Percentiles rank a stretch among this genome's conserved stretches.
Conservation (phyloP, 2,113 vertebrate species). For the Phoenicopterus ruber region DNA sequence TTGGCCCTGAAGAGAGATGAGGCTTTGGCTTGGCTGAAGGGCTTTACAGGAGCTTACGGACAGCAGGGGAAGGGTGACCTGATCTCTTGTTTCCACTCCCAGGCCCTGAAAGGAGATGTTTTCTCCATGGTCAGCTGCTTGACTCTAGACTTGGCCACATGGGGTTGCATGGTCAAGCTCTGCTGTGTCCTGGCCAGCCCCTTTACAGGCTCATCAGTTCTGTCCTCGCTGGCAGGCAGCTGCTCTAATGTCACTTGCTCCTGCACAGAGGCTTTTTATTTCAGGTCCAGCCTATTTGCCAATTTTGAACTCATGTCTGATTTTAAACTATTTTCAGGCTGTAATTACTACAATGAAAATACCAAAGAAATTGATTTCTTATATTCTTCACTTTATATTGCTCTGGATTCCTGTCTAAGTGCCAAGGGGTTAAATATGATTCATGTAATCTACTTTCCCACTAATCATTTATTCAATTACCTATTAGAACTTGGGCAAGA, state of each 20-base stretch:
- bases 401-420: conserved; percentile 27
- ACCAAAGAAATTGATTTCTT: conserved; percentile 38
- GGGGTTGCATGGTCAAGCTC: not conserved
- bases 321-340: conserved; percentile 48
- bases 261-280: not conserved
- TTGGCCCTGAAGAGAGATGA: not conserved
- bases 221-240: not conserved
- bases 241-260: not conserved
- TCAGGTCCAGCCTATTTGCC: not conserved
- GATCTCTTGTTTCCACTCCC: not conserved
- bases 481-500: conserved; percentile 43
- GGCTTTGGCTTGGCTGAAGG: not conserved
- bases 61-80: not conserved
- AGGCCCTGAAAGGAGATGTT: not conserved
- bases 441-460: conserved; percentile 50
- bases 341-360: conserved; percentile 54
- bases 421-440: conserved; percentile 53
- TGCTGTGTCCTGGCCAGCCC: not conserved
- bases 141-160: not conserved
- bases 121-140: not conserved
- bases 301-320: conserved; percentile 15
- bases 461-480: conserved; percentile 65
- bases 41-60: not conserved
- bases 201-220: not conserved
- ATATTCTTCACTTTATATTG: conserved; percentile 10